Evolutionary conservation across 2,113 vertebrate genomes (phyloP).

Genomic region (Lepus europaeus): DNA sequence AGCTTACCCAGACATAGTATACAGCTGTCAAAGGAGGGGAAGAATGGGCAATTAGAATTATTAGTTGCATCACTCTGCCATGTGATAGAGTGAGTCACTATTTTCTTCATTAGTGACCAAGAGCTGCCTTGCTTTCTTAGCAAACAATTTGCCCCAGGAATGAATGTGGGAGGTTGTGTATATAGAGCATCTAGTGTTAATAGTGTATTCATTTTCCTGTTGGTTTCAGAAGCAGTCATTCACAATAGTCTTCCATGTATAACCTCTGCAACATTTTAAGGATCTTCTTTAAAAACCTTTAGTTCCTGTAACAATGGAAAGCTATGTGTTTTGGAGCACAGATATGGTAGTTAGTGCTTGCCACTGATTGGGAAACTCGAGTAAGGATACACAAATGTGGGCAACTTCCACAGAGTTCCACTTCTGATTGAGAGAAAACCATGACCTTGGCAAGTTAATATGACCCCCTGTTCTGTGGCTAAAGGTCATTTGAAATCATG

Average conservation of each 20-base stretch:
- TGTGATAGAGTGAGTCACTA: not conserved
- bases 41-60: not conserved
- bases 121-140: not conserved
- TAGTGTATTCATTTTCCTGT: not conserved
- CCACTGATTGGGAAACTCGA: not conserved
- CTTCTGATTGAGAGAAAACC: not conserved
- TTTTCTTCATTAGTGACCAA: not conserved
- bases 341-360: not conserved
- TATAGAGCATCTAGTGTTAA: not conserved
- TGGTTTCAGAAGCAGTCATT: constrained; percentile 42
- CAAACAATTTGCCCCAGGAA: not conserved
- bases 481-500: not conserved
- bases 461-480: not conserved
- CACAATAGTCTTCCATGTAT: not conserved
- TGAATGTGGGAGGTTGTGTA: not conserved
- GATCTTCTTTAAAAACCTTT: constrained; percentile 25
- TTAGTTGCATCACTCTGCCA: not conserved
- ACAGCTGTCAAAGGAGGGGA: not conserved
- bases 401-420: not conserved
- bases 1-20: not conserved
- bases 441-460: not conserved
- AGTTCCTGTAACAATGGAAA: not conserved
- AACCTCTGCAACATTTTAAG: not conserved
- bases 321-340: not conserved
- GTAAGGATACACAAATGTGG: not conserved